These are phyloP conservation scores for Amphipoea lucens DNA, from an alignment of 2,888 invertebrate genomes.

Conservation along the genomic window DNA sequence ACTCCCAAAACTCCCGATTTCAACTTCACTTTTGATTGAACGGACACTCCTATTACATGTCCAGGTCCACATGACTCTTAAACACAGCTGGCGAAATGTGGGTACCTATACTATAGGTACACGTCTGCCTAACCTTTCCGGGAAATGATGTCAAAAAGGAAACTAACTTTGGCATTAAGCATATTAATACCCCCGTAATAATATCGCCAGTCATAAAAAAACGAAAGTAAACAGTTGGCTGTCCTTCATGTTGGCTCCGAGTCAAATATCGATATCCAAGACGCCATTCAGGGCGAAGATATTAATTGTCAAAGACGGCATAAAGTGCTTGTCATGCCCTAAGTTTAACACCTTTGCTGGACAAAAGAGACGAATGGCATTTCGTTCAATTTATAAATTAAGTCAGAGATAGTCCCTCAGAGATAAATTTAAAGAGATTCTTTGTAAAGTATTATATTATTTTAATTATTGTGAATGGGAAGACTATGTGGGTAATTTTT, in stretches of 20 bases:
- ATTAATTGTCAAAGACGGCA: background rate
- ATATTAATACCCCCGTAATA: background rate
- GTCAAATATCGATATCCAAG: conserved; percentile 49
- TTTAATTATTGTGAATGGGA: no score
- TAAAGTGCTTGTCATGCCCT: conserved; percentile 31
- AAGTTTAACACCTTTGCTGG: background rate
- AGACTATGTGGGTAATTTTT: no score
- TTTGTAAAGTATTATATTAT: no score
- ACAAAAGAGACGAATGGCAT: background rate
- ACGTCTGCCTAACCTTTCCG: background rate
- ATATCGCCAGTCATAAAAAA: conserved; percentile 8
- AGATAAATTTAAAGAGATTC: no score
- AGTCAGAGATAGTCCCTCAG: no score
- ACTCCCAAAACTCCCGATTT: background rate
- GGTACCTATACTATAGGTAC: no score
- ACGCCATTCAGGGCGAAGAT: conserved; percentile 32
- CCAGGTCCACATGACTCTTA: background rate
- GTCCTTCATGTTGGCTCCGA: conserved; percentile 45
- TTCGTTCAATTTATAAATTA: no score
- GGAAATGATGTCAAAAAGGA: background rate
- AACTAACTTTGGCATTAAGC: background rate
- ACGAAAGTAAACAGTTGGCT: conserved; percentile 17
- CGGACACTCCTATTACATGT: background rate
- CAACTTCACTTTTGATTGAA: background rate
- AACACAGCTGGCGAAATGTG: background rate